A percentile compares a stretch with the other conserved stretches of the same genome.
Evolutionary conservation across 2,888 invertebrate species (phyloP).

Genomic region (Pseudococcus viburni): DNA sequence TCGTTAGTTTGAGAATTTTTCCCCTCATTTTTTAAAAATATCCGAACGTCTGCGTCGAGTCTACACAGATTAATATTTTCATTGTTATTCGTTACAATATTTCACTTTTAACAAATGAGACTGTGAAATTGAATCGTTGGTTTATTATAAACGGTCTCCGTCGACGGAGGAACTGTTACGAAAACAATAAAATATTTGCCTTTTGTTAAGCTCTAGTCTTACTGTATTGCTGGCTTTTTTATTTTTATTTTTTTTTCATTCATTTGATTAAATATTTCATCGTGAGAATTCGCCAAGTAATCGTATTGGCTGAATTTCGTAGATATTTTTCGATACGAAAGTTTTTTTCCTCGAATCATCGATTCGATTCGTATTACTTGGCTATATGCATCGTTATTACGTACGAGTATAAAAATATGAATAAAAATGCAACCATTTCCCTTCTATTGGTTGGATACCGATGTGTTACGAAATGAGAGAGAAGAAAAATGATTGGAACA

Average conservation of each 20-base stretch:
- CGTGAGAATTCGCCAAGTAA: background rate
- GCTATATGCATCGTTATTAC: background rate
- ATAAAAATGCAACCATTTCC: background rate
- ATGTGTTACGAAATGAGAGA: background rate
- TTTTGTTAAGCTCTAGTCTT: constrained; percentile 4
- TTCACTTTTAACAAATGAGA: constrained; percentile 16
- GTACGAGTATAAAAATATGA: constrained; percentile 17
- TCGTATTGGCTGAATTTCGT: background rate
- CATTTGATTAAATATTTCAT: constrained; percentile 35
- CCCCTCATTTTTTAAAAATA: background rate
- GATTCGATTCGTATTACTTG: background rate
- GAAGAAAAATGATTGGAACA: background rate
- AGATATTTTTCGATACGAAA: background rate
- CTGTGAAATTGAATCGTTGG: background rate
- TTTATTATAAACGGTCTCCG: background rate
- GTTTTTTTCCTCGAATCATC: background rate
- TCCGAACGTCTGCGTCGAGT: background rate
- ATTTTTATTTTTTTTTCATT: background rate
- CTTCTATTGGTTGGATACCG: background rate
- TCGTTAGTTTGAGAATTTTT: background rate
- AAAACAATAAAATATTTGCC: constrained; percentile 18
- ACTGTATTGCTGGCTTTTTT: background rate
- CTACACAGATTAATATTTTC: constrained; percentile 15
- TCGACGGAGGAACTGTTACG: background rate
- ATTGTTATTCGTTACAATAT: constrained; percentile 1